These are phyloP conservation scores for Dendrocopos noguchii DNA, from an alignment of 2,113 vertebrate genomes.

Conservation along the genomic window DNA sequence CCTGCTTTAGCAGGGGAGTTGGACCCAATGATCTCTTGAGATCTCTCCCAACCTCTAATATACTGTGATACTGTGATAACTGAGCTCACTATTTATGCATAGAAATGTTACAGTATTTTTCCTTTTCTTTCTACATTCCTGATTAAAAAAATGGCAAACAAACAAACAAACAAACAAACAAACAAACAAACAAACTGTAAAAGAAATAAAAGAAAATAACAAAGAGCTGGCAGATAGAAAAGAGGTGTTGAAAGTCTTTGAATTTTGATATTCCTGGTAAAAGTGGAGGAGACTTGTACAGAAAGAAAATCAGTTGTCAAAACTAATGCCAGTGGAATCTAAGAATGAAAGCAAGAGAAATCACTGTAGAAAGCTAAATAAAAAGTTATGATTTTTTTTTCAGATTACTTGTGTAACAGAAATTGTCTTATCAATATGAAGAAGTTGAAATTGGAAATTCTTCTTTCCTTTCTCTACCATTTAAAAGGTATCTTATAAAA, in stretches of 20 bases:
- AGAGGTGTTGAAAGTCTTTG: background rate
- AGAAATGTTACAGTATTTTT: background rate
- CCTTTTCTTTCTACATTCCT: background rate
- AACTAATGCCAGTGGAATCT: background rate
- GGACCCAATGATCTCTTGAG: too few species aligned
- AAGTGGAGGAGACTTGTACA: background rate
- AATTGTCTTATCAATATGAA: background rate
- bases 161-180: background rate
- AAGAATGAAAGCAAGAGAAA: background rate
- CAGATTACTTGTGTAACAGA: background rate
- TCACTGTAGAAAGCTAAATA: background rate
- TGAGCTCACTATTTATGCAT: background rate
- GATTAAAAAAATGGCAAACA: background rate
- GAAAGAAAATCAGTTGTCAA: conserved; percentile 8
- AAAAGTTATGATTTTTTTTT: background rate
- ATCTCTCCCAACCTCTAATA: too few species aligned
- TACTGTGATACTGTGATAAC: too few species aligned
- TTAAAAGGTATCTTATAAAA: background rate
- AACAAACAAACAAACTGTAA: background rate
- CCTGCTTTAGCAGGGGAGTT: too few species aligned
- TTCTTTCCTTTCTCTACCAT: background rate
- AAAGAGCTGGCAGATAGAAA: background rate
- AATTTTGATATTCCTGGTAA: background rate
- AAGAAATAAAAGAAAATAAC: background rate
- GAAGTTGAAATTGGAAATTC: background rate